phyloP scores from a whole-genome alignment of 2,888 invertebrate genomes.

The Lithophane ornitopus region DNA sequence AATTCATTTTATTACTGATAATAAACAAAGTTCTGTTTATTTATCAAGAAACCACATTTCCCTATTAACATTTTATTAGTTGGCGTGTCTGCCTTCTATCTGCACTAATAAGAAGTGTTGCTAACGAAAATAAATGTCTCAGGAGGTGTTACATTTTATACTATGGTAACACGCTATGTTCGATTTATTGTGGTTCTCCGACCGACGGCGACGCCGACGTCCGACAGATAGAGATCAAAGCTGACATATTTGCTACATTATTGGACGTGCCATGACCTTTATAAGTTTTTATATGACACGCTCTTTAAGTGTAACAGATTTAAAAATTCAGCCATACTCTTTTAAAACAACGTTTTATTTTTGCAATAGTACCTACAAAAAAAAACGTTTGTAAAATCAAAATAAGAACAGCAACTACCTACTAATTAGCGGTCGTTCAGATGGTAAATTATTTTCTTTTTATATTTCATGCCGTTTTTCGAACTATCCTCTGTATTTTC shows the following conservation, averaged over 20 bases:
- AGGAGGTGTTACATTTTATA: conserved; percentile 86
- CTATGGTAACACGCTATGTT: conserved; percentile 83
- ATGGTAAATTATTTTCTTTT: conserved; percentile 8
- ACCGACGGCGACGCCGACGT: conserved; percentile 34
- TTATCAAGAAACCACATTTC: conserved; percentile 79
- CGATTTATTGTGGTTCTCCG: conserved; percentile 70
- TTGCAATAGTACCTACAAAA: neutral
- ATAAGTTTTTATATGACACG: conserved; percentile 32
- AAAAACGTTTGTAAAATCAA: neutral
- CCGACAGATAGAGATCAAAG: conserved; percentile 57
- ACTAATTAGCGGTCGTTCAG: conserved; percentile 21
- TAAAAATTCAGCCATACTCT: neutral
- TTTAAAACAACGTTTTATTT: neutral
- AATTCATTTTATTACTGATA: conserved; percentile 60
- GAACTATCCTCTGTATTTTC: conserved; percentile 17
- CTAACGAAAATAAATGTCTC: conserved; percentile 87
- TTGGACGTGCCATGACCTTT: conserved; percentile 32
- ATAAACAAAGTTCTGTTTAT: conserved; percentile 72
- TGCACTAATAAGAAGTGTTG: conserved; percentile 81
- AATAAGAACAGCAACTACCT: conserved; percentile 8
- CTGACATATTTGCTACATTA: conserved; percentile 50
- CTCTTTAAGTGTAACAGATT: conserved; percentile 3
- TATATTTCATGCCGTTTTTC: conserved; percentile 4
- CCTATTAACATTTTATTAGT: conserved; percentile 82
- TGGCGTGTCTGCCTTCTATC: conserved; percentile 85